phyloP scores from a whole-genome alignment of 2,113 vertebrate genomes.

The Hippocampus zosterae region DNA sequence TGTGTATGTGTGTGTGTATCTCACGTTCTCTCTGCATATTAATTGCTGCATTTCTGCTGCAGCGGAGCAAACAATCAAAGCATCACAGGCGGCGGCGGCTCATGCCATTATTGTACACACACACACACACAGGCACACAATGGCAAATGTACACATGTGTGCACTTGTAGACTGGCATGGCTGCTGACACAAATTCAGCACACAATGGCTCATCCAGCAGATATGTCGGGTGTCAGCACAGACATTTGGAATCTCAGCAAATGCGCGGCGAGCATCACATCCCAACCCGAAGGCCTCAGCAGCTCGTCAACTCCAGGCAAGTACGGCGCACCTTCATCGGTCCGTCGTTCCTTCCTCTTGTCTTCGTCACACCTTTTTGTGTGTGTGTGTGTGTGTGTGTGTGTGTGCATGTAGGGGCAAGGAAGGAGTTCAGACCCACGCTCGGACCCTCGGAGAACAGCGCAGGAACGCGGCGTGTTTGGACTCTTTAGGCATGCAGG shows the following conservation, averaged over 20 bases:
- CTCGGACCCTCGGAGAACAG: neutral
- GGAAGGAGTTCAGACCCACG: neutral
- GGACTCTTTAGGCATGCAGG: neutral
- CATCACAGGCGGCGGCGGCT: conserved; percentile 72
- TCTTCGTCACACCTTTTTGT: neutral
- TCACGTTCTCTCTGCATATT: conserved; percentile 82
- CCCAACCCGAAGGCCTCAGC: neutral
- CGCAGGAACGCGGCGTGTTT: neutral
- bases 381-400: neutral
- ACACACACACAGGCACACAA: conserved; percentile 17
- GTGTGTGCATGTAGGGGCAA: neutral
- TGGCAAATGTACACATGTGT: conserved; percentile 21
- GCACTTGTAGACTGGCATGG: conserved; percentile 30
- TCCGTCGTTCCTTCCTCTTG: neutral
- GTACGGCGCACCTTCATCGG: neutral
- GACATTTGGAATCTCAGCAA: conserved; percentile 50
- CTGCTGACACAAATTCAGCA: conserved; percentile 56
- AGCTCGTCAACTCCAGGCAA: conserved; percentile 1
- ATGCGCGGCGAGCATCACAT: conserved; percentile 4
- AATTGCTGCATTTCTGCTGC: conserved; percentile 81
- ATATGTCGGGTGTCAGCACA: conserved; percentile 63
- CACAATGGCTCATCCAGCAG: conserved; percentile 64
- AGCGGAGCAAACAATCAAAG: conserved; percentile 79
- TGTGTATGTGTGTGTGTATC: conserved; percentile 60
- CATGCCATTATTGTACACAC: conserved; percentile 63